Base-by-base conservation (phyloP, 2,888 invertebrate species). In the Tipula helvola region DNA sequence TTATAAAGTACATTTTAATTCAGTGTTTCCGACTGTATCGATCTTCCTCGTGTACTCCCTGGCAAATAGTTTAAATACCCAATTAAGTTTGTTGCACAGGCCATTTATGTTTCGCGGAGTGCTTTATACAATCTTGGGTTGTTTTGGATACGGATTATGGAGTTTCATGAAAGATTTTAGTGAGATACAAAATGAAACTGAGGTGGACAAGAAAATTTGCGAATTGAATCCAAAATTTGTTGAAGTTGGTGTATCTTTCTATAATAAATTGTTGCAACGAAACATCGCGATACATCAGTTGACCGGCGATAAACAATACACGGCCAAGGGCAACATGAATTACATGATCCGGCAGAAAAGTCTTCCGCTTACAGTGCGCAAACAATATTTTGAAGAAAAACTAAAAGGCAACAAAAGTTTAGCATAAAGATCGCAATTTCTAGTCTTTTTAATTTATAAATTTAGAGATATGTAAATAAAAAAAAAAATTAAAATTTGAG, bases 231-330 rank as follows among this genome's bases (percentile, higher is more conserved):
- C 92, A 71, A 88, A 94, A 83, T 96, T 95, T 90, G 91, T 94
- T 10, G 93, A 94, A 89, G 96, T 96, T 85, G 97, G 96, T 3
- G 91, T 94, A 42, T 94, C 95, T 90, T 97, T 94, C 91, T 97
- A 97, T 90, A 93, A 93, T 39, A 96, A 96, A 91, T 90, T 94
- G 39, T 90, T 96, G 57, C 92, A 94, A 88, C 94, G 95, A 90
- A 97, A 97, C 90, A 93, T 94, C 89, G 96, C 96, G 0, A 90
- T 97, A 18, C 92, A 96, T 88, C 91, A 92, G 87, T 90, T 96
- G 10, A 92, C 96, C 91, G 95, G 95, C 0, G 93, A 94, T 89
- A 92, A 90, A 7, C 91, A 93, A 86, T 96, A 94, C 89, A 94
- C 94, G 44, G 93, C 92, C 84, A 90, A 93, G 87, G 97, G 97